phyloP scores from a whole-genome alignment of 2,888 invertebrate species.

The Noctua pronuba region DNA sequence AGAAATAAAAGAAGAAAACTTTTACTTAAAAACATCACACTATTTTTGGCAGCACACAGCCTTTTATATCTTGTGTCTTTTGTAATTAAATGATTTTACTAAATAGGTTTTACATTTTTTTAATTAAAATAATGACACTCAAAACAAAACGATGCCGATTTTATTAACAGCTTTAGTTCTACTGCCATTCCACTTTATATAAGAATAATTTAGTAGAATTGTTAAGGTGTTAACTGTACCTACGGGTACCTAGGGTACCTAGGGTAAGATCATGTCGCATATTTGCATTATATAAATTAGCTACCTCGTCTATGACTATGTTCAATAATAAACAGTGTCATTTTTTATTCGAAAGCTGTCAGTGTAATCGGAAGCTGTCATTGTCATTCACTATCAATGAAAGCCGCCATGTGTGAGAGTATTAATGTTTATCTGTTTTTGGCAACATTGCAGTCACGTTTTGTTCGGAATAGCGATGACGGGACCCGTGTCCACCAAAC shows the following conservation, averaged over 20 bases:
- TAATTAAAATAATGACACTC: not conserved
- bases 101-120: conserved; percentile 10
- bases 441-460: conserved; percentile 69
- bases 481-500: conserved; percentile 47
- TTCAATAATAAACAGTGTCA: not conserved
- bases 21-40: not conserved
- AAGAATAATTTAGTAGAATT: not conserved
- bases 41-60: not conserved
- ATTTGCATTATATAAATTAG: not conserved
- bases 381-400: conserved; percentile 59
- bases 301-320: not conserved
- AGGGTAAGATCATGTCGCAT: not conserved
- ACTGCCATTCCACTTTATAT: not conserved
- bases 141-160: not conserved
- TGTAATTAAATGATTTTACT: not conserved
- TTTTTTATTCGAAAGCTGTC: conserved; percentile 17
- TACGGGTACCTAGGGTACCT: too few species aligned
- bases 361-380: conserved; percentile 51
- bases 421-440: conserved; percentile 65
- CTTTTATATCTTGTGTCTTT: not conserved
- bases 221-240: not conserved
- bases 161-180: not conserved
- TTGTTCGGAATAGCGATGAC: conserved; percentile 71
- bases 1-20: conserved; percentile 18
- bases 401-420: conserved; percentile 53